These are phyloP conservation scores for Serinus canaria DNA, from an alignment of 2,113 vertebrate genomes.

Conservation along the genomic window DNA sequence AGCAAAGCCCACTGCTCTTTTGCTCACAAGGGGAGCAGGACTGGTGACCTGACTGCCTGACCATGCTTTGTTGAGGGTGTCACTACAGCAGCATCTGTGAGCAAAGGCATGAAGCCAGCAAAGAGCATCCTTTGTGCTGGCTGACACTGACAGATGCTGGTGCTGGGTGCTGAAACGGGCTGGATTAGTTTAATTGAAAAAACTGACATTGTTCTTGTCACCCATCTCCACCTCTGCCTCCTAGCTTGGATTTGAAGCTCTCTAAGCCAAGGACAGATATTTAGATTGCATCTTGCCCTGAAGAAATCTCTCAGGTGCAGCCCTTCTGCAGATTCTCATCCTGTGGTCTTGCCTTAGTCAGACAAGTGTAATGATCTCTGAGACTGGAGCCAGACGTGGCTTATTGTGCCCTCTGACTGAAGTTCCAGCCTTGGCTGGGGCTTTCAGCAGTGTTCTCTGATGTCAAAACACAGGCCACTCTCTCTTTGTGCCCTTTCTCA, in stretches of 20 bases:
- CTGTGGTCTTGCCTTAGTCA: neutral
- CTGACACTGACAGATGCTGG: neutral
- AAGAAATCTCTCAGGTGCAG: neutral
- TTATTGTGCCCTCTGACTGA: neutral
- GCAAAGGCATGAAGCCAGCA: neutral
- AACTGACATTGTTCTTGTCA: accelerated
- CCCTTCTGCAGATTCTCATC: neutral
- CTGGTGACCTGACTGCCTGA: neutral
- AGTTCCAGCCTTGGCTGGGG: neutral
- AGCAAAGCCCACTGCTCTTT: neutral
- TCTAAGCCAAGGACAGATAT: neutral
- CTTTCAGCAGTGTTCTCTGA: neutral
- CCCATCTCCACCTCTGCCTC: neutral
- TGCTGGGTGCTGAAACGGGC: neutral
- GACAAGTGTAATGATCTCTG: neutral
- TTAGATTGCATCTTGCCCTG: neutral
- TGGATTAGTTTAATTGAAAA: neutral
- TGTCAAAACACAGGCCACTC: neutral
- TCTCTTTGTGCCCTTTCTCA: neutral
- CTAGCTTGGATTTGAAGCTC: neutral
- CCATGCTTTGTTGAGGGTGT: neutral
- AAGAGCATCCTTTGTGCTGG: neutral
- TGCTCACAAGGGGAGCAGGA: neutral
- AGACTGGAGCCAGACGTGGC: neutral
- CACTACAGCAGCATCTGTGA: neutral